Base-by-base conservation (phyloP, 2,888 invertebrate genomes). In the Andrena minutula region DNA sequence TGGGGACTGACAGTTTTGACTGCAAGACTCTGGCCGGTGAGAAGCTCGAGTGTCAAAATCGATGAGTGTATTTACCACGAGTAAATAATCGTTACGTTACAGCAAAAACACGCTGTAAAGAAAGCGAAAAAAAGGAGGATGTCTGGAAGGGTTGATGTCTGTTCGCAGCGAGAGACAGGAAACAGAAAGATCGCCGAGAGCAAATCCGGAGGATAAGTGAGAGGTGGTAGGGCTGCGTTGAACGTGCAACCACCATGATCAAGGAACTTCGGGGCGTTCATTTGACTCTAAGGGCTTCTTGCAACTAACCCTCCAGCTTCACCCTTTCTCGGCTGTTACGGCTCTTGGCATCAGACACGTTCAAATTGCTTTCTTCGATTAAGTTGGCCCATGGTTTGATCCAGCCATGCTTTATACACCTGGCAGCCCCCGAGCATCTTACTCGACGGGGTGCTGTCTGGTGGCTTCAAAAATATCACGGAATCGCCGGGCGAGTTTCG, bases 181-280 rank as follows among this genome's bases (percentile, higher is more conserved):
- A 79, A 90, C 92, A 83, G 93, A 93, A 82, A 90, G 88, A 69
- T 92, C 91, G 74, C 88, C 91, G 70, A 86, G 84, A 76, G 88
- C 84, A 66, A 91, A 93, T 82, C 87, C 91, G 74, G 93, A 93
- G 90, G 93, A 93, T 82, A 93, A 94, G 92, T 94, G 93, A 93
- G 92, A 89, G 92, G 92, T 90, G 91, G 90, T 89, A 89, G 89
- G 89, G 91, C 92, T 91, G 91, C 91, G 90, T 89, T 92, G 88
- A 91, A 90, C 89, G 89, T 90, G 91, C 92, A 89, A 90, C 88
- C 90, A 30, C 28, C 56, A 58, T 63, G 32, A 53, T 70, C 28
- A 65, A 81, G 41, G 63, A 81, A 79, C 58, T 74, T 66, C 53
- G 69, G 60, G 53, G 41, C 74, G 70, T 79, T 81, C 71, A 65